Conservation (phyloP, 2,113 vertebrate genomes). For the Scomber colias region DNA sequence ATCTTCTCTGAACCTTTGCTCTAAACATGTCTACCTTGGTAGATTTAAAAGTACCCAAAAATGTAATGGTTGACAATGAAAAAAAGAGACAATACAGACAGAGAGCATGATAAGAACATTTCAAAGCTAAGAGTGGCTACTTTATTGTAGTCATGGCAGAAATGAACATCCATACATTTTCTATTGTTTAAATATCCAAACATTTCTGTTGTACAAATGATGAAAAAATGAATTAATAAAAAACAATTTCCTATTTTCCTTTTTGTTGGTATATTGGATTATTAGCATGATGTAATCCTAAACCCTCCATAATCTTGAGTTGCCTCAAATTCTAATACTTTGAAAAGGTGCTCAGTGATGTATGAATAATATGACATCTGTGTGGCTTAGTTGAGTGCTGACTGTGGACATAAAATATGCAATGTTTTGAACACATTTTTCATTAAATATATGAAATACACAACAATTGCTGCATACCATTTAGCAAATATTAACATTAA, state of each 20-base stretch:
- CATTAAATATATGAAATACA: not conserved
- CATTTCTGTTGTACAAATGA: not conserved
- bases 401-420: not conserved
- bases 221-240: too few relatives aligned
- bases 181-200: not conserved
- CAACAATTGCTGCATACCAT: not conserved
- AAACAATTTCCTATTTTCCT: too few relatives aligned
- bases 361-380: too few relatives aligned
- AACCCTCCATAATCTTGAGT: too few relatives aligned
- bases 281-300: too few relatives aligned
- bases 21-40: not conserved
- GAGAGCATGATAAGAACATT: not conserved
- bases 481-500: constrained; percentile 4
- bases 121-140: not conserved
- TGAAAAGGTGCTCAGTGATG: too few relatives aligned
- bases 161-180: not conserved
- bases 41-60: constrained; percentile 8
- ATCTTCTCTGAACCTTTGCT: not conserved
- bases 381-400: too few relatives aligned
- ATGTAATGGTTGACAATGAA: constrained; percentile 4
- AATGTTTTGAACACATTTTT: not conserved
- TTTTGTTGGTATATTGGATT: too few relatives aligned
- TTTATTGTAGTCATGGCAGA: too few relatives aligned
- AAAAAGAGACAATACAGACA: not conserved
- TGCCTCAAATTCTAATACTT: too few relatives aligned